phyloP scores from a whole-genome alignment of 2,113 vertebrate species.

The Erinaceus europaeus region DNA sequence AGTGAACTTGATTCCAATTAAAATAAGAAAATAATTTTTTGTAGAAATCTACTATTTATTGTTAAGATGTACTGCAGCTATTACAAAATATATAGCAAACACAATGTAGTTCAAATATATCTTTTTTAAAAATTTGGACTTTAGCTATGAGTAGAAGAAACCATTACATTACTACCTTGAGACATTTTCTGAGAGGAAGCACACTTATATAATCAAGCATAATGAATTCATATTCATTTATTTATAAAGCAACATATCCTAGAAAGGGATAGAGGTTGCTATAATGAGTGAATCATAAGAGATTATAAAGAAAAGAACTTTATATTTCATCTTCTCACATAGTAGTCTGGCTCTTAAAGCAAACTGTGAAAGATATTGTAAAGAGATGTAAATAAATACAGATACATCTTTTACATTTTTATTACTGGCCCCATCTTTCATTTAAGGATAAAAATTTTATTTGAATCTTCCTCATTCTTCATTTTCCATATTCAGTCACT shows the following conservation, averaged over 20 bases:
- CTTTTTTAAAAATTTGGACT: neutral
- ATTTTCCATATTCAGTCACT: neutral
- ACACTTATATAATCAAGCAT: constrained; percentile 69
- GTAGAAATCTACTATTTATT: neutral
- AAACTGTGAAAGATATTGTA: neutral
- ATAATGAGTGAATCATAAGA: constrained; percentile 36
- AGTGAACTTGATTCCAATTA: constrained; percentile 17
- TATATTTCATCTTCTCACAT: constrained; percentile 1
- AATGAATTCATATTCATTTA: constrained; percentile 67
- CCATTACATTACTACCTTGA: constrained; percentile 53
- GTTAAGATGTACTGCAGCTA: neutral
- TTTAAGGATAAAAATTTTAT: neutral
- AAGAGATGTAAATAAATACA: constrained; percentile 27
- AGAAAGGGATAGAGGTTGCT: constrained; percentile 44
- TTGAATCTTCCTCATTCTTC: neutral
- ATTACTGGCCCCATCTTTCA: neutral
- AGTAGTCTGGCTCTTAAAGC: neutral
- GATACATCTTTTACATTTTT: neutral
- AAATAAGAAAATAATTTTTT: constrained; percentile 33
- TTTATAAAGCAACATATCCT: constrained; percentile 50
- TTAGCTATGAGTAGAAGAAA: constrained; percentile 49
- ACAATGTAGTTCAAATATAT: neutral
- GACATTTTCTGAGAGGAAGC: constrained; percentile 52
- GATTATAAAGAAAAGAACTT: constrained; percentile 42
- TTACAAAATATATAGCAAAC: neutral